Evolutionary conservation across 2,888 invertebrate species (phyloP).

Genomic region (Hirtodrosophila trivittata): DNA sequence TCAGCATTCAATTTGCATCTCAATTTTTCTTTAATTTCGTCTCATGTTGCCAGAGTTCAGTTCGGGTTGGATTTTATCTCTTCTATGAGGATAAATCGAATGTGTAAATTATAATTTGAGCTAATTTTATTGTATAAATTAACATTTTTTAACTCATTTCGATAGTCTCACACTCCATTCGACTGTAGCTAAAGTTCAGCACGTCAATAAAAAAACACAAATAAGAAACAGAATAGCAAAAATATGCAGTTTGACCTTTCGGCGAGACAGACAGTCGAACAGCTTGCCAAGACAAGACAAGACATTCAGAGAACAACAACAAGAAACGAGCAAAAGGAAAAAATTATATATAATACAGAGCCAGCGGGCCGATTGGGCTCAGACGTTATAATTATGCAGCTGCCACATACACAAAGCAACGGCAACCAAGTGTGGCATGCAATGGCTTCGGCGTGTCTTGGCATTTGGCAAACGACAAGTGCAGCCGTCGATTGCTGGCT

Average conservation of each 20-base stretch:
- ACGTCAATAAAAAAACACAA: slow-evolving; percentile 50
- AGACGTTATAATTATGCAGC: slow-evolving; percentile 78
- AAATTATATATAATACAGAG: slow-evolving; percentile 32
- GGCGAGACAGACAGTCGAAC: slow-evolving; percentile 57
- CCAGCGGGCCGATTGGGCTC: slow-evolving; percentile 65
- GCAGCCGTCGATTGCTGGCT: slow-evolving; percentile 65
- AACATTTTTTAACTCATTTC: slow-evolving; percentile 44
- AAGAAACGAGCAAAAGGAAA: slow-evolving; percentile 5
- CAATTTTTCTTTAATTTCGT: no score
- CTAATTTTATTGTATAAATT: no score
- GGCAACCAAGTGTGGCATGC: slow-evolving; percentile 57
- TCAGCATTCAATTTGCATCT: slow-evolving; percentile 15
- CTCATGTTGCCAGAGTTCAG: no score
- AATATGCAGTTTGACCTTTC: slow-evolving; percentile 77
- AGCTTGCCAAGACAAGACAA: slow-evolving; percentile 38
- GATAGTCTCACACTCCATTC: slow-evolving; percentile 45
- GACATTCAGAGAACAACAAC: slow-evolving; percentile 16
- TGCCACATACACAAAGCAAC: slow-evolving; percentile 63
- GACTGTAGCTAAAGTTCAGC: slow-evolving; percentile 60
- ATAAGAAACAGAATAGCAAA: slow-evolving; percentile 29
- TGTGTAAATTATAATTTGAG: no score
- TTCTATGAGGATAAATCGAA: no score
- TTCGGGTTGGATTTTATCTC: no score
- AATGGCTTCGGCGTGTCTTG: slow-evolving; percentile 59
- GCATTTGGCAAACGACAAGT: slow-evolving; percentile 76